A percentile compares a stretch with the other conserved stretches of the same genome.
phyloP scores from a whole-genome alignment of 2,888 invertebrate genomes.

The Synergus itoensis region DNA sequence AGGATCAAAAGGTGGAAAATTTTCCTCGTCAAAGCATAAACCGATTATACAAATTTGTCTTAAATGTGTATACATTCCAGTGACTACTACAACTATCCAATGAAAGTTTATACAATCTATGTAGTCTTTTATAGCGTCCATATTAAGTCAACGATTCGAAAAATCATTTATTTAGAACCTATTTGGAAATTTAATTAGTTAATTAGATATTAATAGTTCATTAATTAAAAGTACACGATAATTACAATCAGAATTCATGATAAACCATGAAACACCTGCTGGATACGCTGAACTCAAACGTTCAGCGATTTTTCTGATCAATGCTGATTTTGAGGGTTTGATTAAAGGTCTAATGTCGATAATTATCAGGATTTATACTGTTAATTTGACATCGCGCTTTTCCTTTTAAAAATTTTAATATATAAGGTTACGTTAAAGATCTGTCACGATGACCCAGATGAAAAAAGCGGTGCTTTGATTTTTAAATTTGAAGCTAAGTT shows the following conservation, averaged over 20 bases:
- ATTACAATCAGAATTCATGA: background rate
- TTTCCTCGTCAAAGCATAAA: conserved; percentile 67
- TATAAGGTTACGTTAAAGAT: background rate
- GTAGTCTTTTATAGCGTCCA: conserved; percentile 70
- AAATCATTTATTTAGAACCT: background rate
- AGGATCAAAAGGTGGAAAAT: conserved; percentile 65
- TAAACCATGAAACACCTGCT: background rate
- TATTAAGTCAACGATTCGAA: conserved; percentile 43
- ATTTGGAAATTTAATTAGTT: background rate
- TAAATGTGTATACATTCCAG: conserved; percentile 74
- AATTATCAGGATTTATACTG: background rate
- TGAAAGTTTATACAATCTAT: conserved; percentile 69
- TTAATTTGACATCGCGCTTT: background rate
- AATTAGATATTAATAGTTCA: background rate
- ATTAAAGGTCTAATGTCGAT: background rate
- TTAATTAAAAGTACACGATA: background rate
- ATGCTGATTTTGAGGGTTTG: background rate
- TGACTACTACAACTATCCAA: conserved; percentile 71
- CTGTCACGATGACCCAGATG: background rate
- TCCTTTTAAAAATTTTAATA: background rate
- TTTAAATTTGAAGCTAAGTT: background rate
- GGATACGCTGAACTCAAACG: background rate
- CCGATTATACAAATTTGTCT: conserved; percentile 75
- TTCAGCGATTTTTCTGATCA: background rate
- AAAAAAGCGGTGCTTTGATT: background rate